phyloP scores from a whole-genome alignment of 2,113 vertebrate genomes.

The Craseonycteris thonglongyai region DNA sequence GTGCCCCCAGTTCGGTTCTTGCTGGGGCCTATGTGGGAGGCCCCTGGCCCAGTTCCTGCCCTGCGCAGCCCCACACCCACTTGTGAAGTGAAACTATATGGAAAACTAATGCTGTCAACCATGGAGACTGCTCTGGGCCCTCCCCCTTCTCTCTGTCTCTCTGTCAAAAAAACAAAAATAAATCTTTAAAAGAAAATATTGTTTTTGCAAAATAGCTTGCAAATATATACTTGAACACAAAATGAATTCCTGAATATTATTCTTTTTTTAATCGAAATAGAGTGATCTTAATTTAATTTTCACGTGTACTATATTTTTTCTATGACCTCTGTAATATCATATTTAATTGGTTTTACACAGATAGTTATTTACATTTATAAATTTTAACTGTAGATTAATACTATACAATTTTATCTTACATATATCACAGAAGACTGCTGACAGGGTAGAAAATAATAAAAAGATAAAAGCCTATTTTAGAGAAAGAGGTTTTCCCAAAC shows the following conservation, averaged over 20 bases:
- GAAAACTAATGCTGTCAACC: too few species aligned
- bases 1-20: too few species aligned
- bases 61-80: too few species aligned
- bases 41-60: too few species aligned
- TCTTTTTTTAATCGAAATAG: neutral
- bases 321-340: neutral
- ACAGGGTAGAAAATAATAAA: neutral
- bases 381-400: neutral
- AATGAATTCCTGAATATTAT: neutral
- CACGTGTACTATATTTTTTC: neutral
- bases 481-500: neutral
- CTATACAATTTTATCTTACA: neutral
- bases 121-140: too few species aligned
- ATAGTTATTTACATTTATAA: neutral
- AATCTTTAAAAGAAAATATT: neutral
- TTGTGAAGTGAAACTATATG: too few species aligned
- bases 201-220: neutral
- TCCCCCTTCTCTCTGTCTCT: too few species aligned
- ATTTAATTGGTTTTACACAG: neutral
- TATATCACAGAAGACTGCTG: neutral
- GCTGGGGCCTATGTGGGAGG: too few species aligned
- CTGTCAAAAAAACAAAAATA: too few species aligned
- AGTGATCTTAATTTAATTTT: neutral
- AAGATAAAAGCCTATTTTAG: neutral
- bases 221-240: neutral